Evolutionary conservation across 1,140 invertebrate genomes (phyloP), one percentile per base, ranked within the genome.

Genomic region (Papilio dardanus): DNA sequence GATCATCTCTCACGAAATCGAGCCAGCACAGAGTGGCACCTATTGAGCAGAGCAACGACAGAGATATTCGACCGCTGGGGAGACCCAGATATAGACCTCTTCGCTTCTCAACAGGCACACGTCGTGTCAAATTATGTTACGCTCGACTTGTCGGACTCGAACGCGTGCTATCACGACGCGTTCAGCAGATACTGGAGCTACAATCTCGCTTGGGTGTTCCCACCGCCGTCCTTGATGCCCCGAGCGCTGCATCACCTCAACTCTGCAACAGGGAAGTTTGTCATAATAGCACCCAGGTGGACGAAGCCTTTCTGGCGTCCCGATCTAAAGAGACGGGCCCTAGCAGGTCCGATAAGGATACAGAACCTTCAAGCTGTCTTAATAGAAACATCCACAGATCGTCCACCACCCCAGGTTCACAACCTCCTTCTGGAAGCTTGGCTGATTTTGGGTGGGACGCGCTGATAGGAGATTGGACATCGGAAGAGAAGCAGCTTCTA

Each of bases 111-210:
- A 19, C 66, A 58, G 2, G 82, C 85, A 31, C 79, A 85, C 50
- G 83, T 90, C n/a, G 78, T 86, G 30, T 74, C 65, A 46, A 68
- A 37, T 7, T 90, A 90, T 79, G 83, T 84, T 62, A 81, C 85
- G 19, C 69, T 68, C 42, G 83, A 86, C 79, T 81, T 78, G 35
- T 82, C 66, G 76, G 84, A 89, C 84, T 82, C 28, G 24, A 82
- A 76, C 65, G 84, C 86, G 24, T 76, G 66, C 74, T 89, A 81
- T 79, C 83, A 81, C 77, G 81, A 87, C 74, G 85, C 87, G 1
- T 90, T 90, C 85, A 85, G 84, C 82, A 84, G 73, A 75, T 67
- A 10, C 16, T 90, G 86, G 87, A 40, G 76, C 28, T 89, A 78
- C 84, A 35, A 71, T 2, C 87, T 89, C 30, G 85, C 76, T 0